Conservation (phyloP, 1,140 invertebrate species). For the Leptopilina boulardi region DNA sequence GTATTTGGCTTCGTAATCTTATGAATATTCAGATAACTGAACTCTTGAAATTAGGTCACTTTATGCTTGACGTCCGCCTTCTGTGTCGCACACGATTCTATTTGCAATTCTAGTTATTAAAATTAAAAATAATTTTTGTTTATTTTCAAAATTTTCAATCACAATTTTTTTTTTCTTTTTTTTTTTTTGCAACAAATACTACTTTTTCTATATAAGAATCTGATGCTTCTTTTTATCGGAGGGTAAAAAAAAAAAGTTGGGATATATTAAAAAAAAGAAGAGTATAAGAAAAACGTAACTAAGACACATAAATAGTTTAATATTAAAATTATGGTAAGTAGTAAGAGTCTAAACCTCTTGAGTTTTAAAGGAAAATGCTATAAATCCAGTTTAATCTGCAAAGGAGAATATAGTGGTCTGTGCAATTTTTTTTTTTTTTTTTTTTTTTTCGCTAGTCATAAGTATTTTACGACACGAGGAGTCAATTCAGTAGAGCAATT, state of each 20-base stretch:
- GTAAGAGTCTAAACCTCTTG: not conserved
- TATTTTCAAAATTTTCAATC: not conserved
- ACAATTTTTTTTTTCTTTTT: too few species aligned
- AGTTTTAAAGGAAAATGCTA: constrained; percentile 6
- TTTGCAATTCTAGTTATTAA: constrained; percentile 11
- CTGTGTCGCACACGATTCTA: not conserved
- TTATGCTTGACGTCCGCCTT: not conserved
- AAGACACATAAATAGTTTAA: constrained; percentile 3
- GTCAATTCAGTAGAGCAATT: constrained; percentile 2
- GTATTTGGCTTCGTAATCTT: not conserved
- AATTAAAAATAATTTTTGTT: not conserved
- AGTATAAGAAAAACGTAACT: not conserved
- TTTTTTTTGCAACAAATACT: not conserved
- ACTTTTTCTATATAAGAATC: too few species aligned
- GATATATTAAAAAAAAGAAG: not conserved
- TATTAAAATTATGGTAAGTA: constrained; percentile 8
- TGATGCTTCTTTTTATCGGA: too few species aligned
- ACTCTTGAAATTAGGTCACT: constrained; percentile 24
- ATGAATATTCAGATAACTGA: constrained; percentile 27
- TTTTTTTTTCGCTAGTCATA: constrained; percentile 23
- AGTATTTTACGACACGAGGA: constrained; percentile 28
- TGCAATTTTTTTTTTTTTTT: constrained; percentile 16
- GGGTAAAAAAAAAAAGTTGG: too few species aligned
- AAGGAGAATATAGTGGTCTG: not conserved
- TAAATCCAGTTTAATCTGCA: constrained; percentile 14